Evolutionary conservation across 1,140 invertebrate species (phyloP).

Genomic region (Acromyrmex heyeri): DNA sequence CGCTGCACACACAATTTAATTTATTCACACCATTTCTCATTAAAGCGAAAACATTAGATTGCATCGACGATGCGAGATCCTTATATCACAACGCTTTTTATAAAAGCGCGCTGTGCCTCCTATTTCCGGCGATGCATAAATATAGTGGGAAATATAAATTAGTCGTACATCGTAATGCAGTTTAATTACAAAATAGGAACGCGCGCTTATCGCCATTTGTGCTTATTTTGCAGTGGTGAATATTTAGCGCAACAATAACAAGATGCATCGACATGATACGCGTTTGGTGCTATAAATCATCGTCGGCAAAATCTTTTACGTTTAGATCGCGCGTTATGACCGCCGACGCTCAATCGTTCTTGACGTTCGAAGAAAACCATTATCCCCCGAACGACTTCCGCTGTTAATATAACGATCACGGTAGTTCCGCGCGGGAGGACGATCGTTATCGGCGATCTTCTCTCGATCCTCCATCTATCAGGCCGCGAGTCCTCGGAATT

Average conservation of each 20-base stretch:
- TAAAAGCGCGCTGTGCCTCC: not conserved
- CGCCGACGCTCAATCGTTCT: slow-evolving; percentile 62
- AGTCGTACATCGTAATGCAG: slow-evolving; percentile 23
- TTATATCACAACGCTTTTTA: slow-evolving; percentile 36
- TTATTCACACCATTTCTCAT: slow-evolving; percentile 26
- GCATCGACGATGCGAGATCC: slow-evolving; percentile 1
- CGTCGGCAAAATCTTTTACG: slow-evolving; percentile 34
- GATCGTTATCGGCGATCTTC: slow-evolving; percentile 73
- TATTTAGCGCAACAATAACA: slow-evolving; percentile 53
- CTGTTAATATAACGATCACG: slow-evolving; percentile 71
- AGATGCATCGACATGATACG: slow-evolving; percentile 38
- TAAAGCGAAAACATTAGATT: slow-evolving; percentile 43
- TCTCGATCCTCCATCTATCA: slow-evolving; percentile 63
- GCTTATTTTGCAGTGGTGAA: slow-evolving; percentile 28
- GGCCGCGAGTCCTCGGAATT: slow-evolving; percentile 46
- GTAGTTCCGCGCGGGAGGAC: slow-evolving; percentile 54
- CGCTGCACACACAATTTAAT: not conserved
- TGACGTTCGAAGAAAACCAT: slow-evolving; percentile 72
- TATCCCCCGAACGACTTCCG: slow-evolving; percentile 74
- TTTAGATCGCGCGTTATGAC: slow-evolving; percentile 45
- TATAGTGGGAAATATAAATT: slow-evolving; percentile 38
- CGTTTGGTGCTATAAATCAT: slow-evolving; percentile 44
- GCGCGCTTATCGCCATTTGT: slow-evolving; percentile 10
- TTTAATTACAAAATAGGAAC: slow-evolving; percentile 53
- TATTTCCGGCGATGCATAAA: slow-evolving; percentile 20